Conservation (phyloP, 2,113 vertebrate genomes). For the Muntiacus muntjak region DNA sequence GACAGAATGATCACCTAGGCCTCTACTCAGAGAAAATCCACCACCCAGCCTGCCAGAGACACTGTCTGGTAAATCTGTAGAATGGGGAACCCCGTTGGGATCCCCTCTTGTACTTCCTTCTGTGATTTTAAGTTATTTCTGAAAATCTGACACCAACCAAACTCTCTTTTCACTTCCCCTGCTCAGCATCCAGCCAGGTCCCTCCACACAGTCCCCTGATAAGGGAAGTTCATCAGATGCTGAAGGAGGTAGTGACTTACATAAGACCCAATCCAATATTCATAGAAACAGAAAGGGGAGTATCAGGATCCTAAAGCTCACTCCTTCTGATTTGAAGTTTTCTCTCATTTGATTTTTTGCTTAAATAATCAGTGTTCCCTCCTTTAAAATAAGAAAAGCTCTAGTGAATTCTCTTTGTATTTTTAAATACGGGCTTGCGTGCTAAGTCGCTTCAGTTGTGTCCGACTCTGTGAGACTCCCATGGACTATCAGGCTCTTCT, state of each 20-base stretch:
- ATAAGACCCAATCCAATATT: neutral
- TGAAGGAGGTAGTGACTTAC: neutral
- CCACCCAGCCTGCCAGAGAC: neutral
- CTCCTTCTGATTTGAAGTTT: neutral
- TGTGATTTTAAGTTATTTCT: neutral
- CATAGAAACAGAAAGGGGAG: neutral
- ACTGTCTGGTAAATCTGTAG: neutral
- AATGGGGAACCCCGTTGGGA: neutral
- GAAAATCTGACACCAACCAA: neutral
- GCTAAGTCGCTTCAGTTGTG: neutral
- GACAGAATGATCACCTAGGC: neutral
- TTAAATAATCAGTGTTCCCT: neutral
- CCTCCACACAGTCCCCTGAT: neutral
- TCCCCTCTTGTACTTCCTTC: neutral
- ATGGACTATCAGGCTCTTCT: neutral
- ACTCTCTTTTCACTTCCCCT: neutral
- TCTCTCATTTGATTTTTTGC: neutral
- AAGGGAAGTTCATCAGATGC: neutral
- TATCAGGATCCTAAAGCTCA: neutral
- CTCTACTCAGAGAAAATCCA: neutral
- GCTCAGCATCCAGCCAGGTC: neutral
- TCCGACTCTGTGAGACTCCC: neutral
- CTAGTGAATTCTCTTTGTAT: neutral
- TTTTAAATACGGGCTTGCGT: neutral
- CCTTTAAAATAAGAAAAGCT: neutral